Evolutionary conservation across 2,113 vertebrate species (phyloP), one percentile per base, ranked within the genome.

Genomic region (Ictalurus furcatus): DNA sequence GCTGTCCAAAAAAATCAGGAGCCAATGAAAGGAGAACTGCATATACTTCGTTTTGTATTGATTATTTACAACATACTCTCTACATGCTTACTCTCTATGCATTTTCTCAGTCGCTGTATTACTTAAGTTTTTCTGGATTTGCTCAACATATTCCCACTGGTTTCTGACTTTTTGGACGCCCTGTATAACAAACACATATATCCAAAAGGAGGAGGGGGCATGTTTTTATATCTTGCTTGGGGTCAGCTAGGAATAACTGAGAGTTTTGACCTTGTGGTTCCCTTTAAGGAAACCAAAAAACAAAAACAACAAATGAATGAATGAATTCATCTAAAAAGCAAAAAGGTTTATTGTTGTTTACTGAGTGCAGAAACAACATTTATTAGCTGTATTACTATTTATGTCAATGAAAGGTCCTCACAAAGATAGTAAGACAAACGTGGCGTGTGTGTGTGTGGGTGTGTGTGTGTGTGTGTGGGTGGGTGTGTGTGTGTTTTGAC

Each of bases 381-480:
- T 17, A 59, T 16, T 23, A 61, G 21, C 59, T 7, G 21, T 2
- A 61, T 61, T 23, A 61, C 7, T 61, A 8, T 23, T 61, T 61
- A 21, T 61, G 19, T 23, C 19, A 61, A 23, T 61, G 21, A 61
- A 61, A 61, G 6, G 59, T 61, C 21, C 59, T 61, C 59, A 23
- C 21, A 23, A 23, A 19, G 59, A 61, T 61, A 23, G 59, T 61
- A 61, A 61, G 59, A 23, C 59, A 61, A 61, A 21, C 6, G 4
- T 6, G 17, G 63, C 1, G 9, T 67, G 63, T n/a, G 28, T 67
- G 63, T 67, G 63, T n/a, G 63, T 67, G 63, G n/a, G 25, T 28
- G 63, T 65, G 63, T 65, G 63, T 65, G 30, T 52, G 40, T 79
- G 83, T 85, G 63, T 84, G 17, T 61, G 58, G 28, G 82, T 84